Conservation (phyloP, 2,113 vertebrate species). For the Tachuris rubrigastra region DNA sequence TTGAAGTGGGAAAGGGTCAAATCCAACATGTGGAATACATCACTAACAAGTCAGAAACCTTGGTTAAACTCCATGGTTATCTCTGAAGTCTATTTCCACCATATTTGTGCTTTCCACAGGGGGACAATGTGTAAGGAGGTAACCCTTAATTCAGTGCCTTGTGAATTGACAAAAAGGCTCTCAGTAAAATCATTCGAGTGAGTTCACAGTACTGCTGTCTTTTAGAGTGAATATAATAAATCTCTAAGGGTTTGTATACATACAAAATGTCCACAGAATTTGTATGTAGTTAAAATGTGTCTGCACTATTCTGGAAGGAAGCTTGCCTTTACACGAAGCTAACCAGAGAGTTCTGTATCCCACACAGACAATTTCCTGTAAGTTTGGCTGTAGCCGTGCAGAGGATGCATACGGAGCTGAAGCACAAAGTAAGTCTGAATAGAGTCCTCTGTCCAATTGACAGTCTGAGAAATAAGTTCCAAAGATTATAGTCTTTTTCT, state of each 20-base stretch:
- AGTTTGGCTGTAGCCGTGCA: constrained; percentile 60
- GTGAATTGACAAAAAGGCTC: neutral
- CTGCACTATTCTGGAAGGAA: neutral
- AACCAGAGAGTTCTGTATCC: constrained; percentile 9
- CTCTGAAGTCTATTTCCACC: neutral
- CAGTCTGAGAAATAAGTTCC: neutral
- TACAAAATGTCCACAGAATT: neutral
- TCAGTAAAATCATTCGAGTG: neutral
- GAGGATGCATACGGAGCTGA: constrained; percentile 62
- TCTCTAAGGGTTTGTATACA: neutral
- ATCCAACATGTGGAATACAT: neutral
- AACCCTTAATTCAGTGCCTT: neutral
- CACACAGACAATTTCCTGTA: constrained; percentile 61
- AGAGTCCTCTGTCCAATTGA: neutral
- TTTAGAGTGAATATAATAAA: neutral
- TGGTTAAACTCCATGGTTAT: neutral
- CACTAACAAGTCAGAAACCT: neutral
- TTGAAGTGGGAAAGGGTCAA: neutral
- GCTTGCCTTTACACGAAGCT: neutral
- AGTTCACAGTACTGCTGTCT: neutral
- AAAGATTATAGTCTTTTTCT: neutral
- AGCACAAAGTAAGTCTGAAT: constrained; percentile 58
- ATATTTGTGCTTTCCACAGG: neutral
- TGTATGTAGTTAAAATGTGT: neutral
- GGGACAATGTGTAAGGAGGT: neutral